Percentiles rank a stretch among this genome's conserved stretches.
phyloP scores from a whole-genome alignment of 2,888 invertebrate species.

The Pachliopta kotzebuea region DNA sequence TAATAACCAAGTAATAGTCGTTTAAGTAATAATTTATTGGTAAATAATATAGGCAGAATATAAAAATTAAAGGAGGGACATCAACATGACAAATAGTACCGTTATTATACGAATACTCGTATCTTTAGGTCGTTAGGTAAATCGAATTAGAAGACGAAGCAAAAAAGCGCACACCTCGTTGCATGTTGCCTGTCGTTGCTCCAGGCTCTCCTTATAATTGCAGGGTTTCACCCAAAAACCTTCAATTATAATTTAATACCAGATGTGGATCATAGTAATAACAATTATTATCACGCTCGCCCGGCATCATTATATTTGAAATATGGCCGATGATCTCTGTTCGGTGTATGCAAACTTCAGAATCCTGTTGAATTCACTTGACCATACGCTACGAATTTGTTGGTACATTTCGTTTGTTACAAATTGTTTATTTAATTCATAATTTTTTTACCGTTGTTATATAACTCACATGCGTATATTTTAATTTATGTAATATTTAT shows the following conservation, averaged over 20 bases:
- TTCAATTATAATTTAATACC: constrained; percentile 81
- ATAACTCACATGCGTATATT: background rate
- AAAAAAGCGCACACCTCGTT: constrained; percentile 69
- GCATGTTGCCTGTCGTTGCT: constrained; percentile 69
- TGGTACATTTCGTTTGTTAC: background rate
- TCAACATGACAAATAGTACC: constrained; percentile 20
- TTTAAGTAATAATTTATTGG: background rate
- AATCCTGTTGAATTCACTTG: constrained; percentile 47
- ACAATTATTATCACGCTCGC: constrained; percentile 80
- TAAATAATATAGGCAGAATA: constrained; percentile 26
- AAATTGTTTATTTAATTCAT: background rate
- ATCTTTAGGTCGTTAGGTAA: constrained; percentile 52
- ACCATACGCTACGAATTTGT: constrained; percentile 31
- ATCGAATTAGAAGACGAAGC: constrained; percentile 66
- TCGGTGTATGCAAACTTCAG: constrained; percentile 67
- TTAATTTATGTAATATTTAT: no score
- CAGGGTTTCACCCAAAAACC: constrained; percentile 78
- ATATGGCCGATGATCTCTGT: constrained; percentile 64
- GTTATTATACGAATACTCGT: constrained; percentile 41
- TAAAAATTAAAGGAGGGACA: background rate
- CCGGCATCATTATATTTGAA: constrained; percentile 74
- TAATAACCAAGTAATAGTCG: no score
- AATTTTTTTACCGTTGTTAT: background rate
- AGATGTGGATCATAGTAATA: constrained; percentile 80
- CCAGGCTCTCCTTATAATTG: constrained; percentile 78